Evolutionary conservation across 1,140 invertebrate species (phyloP).

Genomic region (Metopolophium dirhodum): DNA sequence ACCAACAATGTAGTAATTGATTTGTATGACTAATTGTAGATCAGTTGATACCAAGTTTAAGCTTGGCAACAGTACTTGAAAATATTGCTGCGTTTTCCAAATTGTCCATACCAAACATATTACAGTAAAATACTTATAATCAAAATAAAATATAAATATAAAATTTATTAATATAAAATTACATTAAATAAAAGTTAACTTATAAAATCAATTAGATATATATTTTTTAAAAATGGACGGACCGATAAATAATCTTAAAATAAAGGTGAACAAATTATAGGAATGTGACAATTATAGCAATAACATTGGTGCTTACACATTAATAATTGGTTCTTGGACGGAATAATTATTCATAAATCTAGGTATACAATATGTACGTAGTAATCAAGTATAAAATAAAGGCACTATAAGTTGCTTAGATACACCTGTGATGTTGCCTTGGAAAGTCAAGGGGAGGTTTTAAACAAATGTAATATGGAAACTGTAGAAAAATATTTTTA

Average conservation of each 20-base stretch:
- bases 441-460: not conserved
- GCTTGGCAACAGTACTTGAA: not conserved
- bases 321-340: not conserved
- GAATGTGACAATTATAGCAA: not conserved
- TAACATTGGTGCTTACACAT: not conserved
- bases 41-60: not conserved
- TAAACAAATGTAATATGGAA: not conserved
- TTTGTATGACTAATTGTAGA: not conserved
- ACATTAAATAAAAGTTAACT: not conserved
- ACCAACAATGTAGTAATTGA: too few species aligned
- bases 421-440: not conserved
- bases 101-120: not conserved
- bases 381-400: not conserved
- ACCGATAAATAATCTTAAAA: not conserved
- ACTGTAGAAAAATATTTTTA: not conserved
- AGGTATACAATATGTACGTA: not conserved
- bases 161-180: constrained; percentile 11
- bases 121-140: not conserved
- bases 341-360: not conserved
- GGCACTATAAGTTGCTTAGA: not conserved
- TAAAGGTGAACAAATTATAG: not conserved
- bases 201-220: not conserved
- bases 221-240: not conserved
- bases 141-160: not conserved
- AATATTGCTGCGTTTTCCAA: not conserved